These are phyloP conservation scores for Hyles euphorbiae DNA, from an alignment of 1,140 invertebrate species.

Conservation along the genomic window DNA sequence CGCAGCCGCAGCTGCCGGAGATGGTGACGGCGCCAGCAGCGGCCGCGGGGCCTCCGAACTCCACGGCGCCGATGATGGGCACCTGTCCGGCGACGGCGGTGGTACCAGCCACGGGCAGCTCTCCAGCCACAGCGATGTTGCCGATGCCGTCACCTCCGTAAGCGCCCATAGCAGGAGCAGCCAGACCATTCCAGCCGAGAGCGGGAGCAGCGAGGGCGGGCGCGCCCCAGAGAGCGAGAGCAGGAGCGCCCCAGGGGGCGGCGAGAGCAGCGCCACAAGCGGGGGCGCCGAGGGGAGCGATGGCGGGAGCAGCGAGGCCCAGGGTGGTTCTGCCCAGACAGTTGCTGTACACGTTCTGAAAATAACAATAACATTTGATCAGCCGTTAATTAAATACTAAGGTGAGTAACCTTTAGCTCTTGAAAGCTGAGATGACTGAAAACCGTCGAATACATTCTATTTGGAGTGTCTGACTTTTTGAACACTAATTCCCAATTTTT, in stretches of 20 bases:
- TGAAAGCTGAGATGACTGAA: no score
- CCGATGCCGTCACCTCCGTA: slow-evolving; percentile 11
- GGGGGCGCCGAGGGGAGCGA: background rate
- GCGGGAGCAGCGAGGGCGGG: no score
- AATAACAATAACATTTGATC: background rate
- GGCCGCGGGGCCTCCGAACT: slow-evolving; percentile 4
- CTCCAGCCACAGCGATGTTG: slow-evolving; percentile 7
- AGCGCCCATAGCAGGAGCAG: background rate
- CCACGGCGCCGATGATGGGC: slow-evolving; percentile 8
- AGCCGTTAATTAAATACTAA: no score
- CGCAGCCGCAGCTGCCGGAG: background rate
- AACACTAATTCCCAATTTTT: no score
- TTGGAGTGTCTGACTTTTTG: no score
- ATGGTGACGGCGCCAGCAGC: slow-evolving; percentile 4
- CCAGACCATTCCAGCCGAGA: no score
- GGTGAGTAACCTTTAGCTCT: no score
- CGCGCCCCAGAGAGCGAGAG: slow-evolving; percentile 1
- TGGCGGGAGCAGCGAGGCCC: background rate
- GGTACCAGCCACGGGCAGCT: slow-evolving; percentile 12
- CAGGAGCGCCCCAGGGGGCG: background rate
- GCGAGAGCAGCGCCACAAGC: background rate
- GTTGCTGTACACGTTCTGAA: slow-evolving; percentile 5
- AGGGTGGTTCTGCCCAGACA: background rate
- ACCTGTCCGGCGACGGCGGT: slow-evolving; percentile 6
- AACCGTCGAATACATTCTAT: no score